Evolutionary conservation across 1,140 invertebrate species (phyloP).

Genomic region (Colletes gigas): DNA sequence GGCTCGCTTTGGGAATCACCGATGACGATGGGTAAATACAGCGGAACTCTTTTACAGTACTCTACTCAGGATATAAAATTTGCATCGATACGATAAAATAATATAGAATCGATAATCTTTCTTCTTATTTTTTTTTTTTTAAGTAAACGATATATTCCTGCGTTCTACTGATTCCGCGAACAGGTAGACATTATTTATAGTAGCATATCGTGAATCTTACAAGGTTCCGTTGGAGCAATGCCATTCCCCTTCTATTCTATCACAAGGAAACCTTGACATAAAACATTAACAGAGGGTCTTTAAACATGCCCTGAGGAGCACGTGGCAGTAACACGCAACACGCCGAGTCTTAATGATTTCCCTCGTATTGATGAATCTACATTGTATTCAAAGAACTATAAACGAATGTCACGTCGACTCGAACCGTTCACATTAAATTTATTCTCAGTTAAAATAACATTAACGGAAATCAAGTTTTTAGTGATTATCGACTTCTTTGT

Average conservation of each 20-base stretch:
- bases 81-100: background rate
- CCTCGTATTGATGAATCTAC: background rate
- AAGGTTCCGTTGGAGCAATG: constrained; percentile 41
- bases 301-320: background rate
- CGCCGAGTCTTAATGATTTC: background rate
- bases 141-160: background rate
- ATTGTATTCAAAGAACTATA: background rate
- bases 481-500: too few species aligned
- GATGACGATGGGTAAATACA: constrained; percentile 2
- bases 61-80: background rate
- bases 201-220: constrained; percentile 16
- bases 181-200: constrained; percentile 49
- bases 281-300: constrained; percentile 7
- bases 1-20: background rate
- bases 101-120: background rate
- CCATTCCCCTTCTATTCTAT: constrained; percentile 47
- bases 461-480: too few species aligned
- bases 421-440: too few species aligned
- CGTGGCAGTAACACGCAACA: constrained; percentile 22
- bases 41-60: background rate
- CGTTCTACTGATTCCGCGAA: background rate
- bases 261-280: constrained; percentile 34
- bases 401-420: background rate
- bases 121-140: background rate
- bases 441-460: too few species aligned